Evolutionary conservation across 2,888 invertebrate species (phyloP).

Genomic region (Xestoiulus laeticollis): DNA sequence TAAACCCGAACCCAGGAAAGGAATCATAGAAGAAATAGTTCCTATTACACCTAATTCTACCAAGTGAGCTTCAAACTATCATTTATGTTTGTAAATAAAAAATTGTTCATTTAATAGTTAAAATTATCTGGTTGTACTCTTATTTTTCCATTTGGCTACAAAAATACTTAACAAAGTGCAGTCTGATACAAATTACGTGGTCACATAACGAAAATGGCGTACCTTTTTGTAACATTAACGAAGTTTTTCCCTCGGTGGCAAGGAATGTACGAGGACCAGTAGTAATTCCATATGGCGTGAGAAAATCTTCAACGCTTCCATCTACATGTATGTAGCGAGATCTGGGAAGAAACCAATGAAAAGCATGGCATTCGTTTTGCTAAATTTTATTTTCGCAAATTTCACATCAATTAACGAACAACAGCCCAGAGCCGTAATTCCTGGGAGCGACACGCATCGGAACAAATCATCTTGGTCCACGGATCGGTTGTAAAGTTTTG

Average conservation of each 20-base stretch:
- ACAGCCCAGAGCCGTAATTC: not conserved
- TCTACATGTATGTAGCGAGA: too few relatives aligned
- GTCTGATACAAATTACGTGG: too few relatives aligned
- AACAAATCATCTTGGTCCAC: not conserved
- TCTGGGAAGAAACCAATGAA: not conserved
- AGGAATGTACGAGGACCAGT: too few relatives aligned
- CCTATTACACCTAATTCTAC: not conserved
- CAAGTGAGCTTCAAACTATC: not conserved
- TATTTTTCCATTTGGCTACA: too few relatives aligned
- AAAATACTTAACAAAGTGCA: too few relatives aligned
- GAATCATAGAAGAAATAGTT: not conserved
- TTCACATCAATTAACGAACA: conserved; percentile 7
- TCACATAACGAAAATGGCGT: too few relatives aligned
- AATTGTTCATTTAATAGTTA: not conserved
- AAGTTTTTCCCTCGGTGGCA: too few relatives aligned
- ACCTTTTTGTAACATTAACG: too few relatives aligned
- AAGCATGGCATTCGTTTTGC: not conserved
- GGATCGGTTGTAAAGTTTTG: conserved; percentile 26
- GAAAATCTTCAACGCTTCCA: too few relatives aligned
- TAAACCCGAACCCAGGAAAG: not conserved
- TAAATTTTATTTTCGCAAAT: not conserved
- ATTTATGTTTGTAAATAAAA: not conserved
- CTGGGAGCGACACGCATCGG: not conserved
- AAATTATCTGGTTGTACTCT: not conserved
- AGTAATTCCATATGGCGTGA: too few relatives aligned